Evolutionary conservation across 1,140 invertebrate species (phyloP).

Genomic region (Drosophila tani): DNA sequence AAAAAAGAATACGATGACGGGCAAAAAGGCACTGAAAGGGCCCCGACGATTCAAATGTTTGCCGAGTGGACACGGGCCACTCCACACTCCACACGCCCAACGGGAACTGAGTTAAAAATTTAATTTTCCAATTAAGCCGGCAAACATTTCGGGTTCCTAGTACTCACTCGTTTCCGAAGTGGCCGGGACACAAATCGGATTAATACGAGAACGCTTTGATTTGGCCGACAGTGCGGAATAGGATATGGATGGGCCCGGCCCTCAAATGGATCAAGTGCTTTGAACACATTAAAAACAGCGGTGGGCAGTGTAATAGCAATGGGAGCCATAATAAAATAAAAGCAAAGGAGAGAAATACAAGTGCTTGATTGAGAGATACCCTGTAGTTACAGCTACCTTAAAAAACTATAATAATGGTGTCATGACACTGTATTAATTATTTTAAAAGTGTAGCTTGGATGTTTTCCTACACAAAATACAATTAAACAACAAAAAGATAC

Average conservation of each 20-base stretch:
- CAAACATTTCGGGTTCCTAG: constrained; percentile 57
- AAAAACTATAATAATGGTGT: too few relatives aligned
- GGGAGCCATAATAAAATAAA: neutral
- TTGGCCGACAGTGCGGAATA: constrained; percentile 15
- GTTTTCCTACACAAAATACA: too few relatives aligned
- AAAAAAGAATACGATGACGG: constrained; percentile 63
- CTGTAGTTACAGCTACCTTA: too few relatives aligned
- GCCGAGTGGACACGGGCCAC: constrained; percentile 53
- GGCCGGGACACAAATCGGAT: constrained; percentile 53
- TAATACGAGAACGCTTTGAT: constrained; percentile 31
- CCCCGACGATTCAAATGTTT: constrained; percentile 61
- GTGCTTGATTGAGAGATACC: too few relatives aligned
- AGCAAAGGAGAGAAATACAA: too few relatives aligned
- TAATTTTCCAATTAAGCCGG: constrained; percentile 73
- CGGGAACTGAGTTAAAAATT: constrained; percentile 71
- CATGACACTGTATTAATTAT: too few relatives aligned
- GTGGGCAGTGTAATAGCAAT: neutral
- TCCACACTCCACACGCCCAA: constrained; percentile 25
- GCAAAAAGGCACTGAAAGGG: constrained; percentile 35
- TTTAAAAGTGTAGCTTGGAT: too few relatives aligned
- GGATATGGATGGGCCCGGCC: neutral
- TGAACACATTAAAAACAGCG: neutral
- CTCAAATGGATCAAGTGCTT: constrained; percentile 8
- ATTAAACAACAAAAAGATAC: neutral
- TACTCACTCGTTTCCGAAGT: constrained; percentile 11